Evolutionary conservation across 2,113 vertebrate species (phyloP), one percentile per base, ranked within the genome.

Genomic region (Heliornis fulica): DNA sequence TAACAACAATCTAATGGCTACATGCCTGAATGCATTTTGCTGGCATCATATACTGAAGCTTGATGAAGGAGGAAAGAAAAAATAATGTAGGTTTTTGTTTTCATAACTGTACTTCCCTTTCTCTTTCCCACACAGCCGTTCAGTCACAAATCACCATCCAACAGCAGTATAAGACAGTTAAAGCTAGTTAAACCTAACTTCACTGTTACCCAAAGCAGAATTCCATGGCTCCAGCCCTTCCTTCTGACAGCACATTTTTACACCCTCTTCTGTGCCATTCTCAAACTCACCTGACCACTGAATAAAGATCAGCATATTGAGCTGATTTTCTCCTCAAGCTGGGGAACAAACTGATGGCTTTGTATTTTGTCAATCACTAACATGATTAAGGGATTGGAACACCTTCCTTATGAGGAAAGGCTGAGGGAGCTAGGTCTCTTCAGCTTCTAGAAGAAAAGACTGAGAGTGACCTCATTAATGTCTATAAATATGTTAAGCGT

Each of bases 241-340:
- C 36, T 75, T 61, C 36, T 23, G 53, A 66, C 15, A 54, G 22
- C 14, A 29, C 25, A 20, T 7, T 31, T 77, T 82, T 12, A 71
- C 38, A 63, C 4, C 6, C 29, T 57, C 15, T 29, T 25, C n/a
- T 41, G 29, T 19, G n/a, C 23, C n/a, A 19, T n/a, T 9, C 17
- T 54, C 25, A 46, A 57, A 31, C 57, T 53, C 40, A 70, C 40
- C 8, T 31, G 75, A 60, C 2, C 12, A 12, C 25, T 28, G 13
- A 7, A 85, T 4, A 25, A 69, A 40, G 8, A 23, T 41, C 1
- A 34, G 20, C 20, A 66, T 13, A 48, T 1, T 1, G 0, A 51
- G 66, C 28, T 40, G 12, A 3, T 72, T 48, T 63, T 71, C 10
- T 34, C 59, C n/a, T 29, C 40, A 19, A 76, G 17, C n/a, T 32